These are phyloP conservation scores for Piaya cayana DNA, from an alignment of 2,113 vertebrate species.

Conservation along the genomic window DNA sequence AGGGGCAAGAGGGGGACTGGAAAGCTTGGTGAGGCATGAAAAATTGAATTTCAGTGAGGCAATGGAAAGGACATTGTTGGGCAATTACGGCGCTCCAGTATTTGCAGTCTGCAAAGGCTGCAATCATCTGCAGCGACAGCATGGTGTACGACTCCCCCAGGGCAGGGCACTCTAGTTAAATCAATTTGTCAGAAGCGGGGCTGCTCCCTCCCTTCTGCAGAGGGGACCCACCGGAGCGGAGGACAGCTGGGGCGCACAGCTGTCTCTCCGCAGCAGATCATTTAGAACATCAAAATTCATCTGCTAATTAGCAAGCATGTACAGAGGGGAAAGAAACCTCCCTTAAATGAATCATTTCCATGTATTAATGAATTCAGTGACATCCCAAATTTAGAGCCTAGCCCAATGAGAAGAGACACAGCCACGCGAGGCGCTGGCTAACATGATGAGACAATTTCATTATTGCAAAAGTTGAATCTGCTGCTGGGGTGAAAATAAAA, in stretches of 20 bases:
- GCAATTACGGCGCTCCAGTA: constrained; percentile 39
- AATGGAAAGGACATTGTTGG: constrained; percentile 27
- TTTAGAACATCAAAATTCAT: constrained; percentile 71
- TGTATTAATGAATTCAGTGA: constrained; percentile 22
- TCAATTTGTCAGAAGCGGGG: constrained; percentile 63
- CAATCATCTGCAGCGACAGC: constrained; percentile 53
- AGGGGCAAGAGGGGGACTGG: neutral
- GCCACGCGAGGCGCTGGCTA: neutral
- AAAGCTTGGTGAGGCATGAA: constrained; percentile 30
- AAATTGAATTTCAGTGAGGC: constrained; percentile 35
- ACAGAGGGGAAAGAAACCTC: constrained; percentile 33
- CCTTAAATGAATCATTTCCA: constrained; percentile 50
- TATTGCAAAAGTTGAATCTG: neutral
- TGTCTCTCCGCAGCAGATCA: constrained; percentile 68
- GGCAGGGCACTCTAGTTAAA: constrained; percentile 64
- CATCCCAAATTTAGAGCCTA: neutral
- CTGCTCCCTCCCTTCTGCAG: constrained; percentile 1
- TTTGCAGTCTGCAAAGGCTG: constrained; percentile 35
- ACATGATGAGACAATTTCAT: accelerated
- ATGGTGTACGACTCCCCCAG: constrained; percentile 19
- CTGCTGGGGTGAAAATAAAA: neutral
- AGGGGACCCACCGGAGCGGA: constrained; percentile 28
- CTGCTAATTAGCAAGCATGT: constrained; percentile 71
- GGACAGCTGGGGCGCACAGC: constrained; percentile 72
- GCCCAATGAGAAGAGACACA: neutral